Evolutionary conservation across 2,888 invertebrate genomes (phyloP), one percentile per base, ranked within the genome.

Genomic region (Aspidiotus destructor): DNA sequence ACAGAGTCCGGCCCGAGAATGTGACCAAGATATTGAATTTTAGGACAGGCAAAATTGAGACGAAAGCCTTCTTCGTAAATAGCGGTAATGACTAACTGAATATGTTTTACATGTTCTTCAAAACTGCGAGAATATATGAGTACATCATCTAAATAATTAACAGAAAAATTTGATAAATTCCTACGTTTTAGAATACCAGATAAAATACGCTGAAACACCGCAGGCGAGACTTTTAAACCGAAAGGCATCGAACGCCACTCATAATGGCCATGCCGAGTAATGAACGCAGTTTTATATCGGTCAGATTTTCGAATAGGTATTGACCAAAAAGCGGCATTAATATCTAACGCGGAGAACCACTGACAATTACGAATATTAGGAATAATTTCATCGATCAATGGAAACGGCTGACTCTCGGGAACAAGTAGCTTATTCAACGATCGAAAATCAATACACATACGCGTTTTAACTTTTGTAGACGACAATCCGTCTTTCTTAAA

Each of bases 311-410:
- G 28, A 11, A 61, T 11, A n/a, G 62, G 62, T 11, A 69, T 69
- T 8, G 75, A 75, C 76, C 76, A 77, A 72, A 77, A 77, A 41
- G 76, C 76, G 9, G 75, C 76, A 70, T 76, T 77, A 64, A 76
- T 74, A 55, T 77, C 76, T 0, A 77, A 57, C 15, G 73, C 75
- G 15, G 75, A 69, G 68, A 75, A 76, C 71, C 70, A 75, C 57
- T 73, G 73, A 61, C 75, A 76, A 64, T 76, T 73, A 75, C 75
- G 64, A 74, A 3, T 48, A 13, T 6, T 2, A 2, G 41, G 11
- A 28, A 64, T 28, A n/a, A 64, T n/a, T 28, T 64, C 55, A 6
- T 64, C 55, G 41, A 67, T 67, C 9, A 58, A 55, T 28, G 67
- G 67, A 44, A 67, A 58, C 9, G 44, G 67, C 41, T 67, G 67